Evolutionary conservation across 2,113 vertebrate species (phyloP).

Genomic region (Gambusia affinis): DNA sequence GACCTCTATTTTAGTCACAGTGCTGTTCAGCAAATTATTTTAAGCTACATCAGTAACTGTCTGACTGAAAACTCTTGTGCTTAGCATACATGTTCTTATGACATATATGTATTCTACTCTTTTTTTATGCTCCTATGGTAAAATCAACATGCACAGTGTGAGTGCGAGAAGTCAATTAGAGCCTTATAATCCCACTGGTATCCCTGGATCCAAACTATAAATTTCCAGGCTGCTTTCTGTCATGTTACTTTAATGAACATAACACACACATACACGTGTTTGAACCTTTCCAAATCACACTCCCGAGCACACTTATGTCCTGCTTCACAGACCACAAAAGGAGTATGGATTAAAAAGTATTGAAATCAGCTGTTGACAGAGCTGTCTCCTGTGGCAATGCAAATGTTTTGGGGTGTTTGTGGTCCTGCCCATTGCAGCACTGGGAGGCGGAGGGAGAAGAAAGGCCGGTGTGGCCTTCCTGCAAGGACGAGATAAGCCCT

Average conservation of each 20-base stretch:
- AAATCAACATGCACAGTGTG: background rate
- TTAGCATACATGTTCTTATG: conserved; percentile 47
- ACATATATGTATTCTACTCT: conserved; percentile 8
- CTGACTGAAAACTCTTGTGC: conserved; percentile 35
- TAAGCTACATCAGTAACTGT: conserved; percentile 61
- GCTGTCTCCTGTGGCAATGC: conserved; percentile 40
- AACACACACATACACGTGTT: conserved; percentile 17
- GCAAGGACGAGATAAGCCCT: conserved; percentile 70
- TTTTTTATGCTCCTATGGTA: conserved; percentile 11
- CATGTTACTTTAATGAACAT: background rate
- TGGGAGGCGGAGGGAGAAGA: background rate
- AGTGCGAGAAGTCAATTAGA: conserved; percentile 10
- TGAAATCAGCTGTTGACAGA: conserved; percentile 54
- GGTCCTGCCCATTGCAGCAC: conserved; percentile 10
- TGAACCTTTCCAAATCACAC: conserved; percentile 3
- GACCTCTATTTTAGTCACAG: conserved; percentile 14
- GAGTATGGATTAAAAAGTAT: conserved; percentile 51
- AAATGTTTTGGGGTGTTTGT: conserved; percentile 11
- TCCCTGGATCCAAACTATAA: conserved; percentile 10
- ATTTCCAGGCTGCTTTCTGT: conserved; percentile 35
- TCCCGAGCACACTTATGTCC: conserved; percentile 30
- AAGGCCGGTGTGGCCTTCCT: conserved; percentile 58
- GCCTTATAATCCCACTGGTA: conserved; percentile 13
- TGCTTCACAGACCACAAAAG: conserved; percentile 11
- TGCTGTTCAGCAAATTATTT: conserved; percentile 61